Percentiles rank a stretch among this genome's conserved stretches.
Conservation (phyloP, 2,113 vertebrate species). For the Lasiurus cinereus region DNA sequence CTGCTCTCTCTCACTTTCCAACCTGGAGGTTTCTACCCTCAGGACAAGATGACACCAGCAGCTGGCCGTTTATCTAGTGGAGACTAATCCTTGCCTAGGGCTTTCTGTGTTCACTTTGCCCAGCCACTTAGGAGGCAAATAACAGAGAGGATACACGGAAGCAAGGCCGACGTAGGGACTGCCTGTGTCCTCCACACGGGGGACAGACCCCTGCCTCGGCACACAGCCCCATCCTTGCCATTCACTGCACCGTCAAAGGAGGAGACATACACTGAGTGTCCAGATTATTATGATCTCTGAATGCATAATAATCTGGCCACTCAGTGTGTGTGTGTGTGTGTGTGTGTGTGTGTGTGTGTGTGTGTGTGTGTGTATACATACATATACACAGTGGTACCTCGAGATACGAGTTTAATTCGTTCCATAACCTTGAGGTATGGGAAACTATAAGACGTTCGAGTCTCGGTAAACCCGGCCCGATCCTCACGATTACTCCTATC, state of each 20-base stretch:
- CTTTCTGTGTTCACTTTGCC: background rate
- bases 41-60: background rate
- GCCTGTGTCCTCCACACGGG: background rate
- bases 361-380: too few relatives aligned
- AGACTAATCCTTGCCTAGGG: background rate
- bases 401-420: too few relatives aligned
- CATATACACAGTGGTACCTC: too few relatives aligned
- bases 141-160: background rate
- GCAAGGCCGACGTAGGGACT: rapidly evolving
- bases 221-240: background rate
- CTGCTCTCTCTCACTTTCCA: background rate
- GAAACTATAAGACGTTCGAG: too few relatives aligned
- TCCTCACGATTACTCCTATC: too few relatives aligned
- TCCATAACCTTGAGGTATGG: too few relatives aligned
- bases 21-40: background rate
- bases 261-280: background rate
- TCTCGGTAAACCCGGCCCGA: too few relatives aligned
- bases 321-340: too few relatives aligned
- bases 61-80: background rate
- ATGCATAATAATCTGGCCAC: too few relatives aligned
- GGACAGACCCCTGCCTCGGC: too few relatives aligned
- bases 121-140: background rate
- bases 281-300: too few relatives aligned
- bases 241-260: rapidly evolving
- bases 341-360: too few relatives aligned